Percentiles rank a stretch among this genome's conserved stretches.
These are phyloP conservation scores for Notoglanidium macrostoma DNA, from an alignment of 2,797 vertebrate species.

Conservation along the genomic window DNA sequence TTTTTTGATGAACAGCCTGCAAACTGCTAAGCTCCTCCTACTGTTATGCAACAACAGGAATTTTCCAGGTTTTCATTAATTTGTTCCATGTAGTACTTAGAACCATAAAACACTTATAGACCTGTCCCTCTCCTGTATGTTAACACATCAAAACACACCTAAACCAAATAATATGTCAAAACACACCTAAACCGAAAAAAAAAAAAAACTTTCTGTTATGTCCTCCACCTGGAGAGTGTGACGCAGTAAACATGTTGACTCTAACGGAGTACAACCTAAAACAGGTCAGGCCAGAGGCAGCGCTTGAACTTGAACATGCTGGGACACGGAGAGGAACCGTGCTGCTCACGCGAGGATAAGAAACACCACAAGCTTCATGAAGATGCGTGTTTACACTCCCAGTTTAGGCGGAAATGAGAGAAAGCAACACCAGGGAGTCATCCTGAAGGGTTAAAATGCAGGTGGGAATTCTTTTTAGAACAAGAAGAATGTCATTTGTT, in stretches of 20 bases:
- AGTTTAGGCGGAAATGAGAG: neutral
- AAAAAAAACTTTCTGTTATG: neutral
- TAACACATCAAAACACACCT: neutral
- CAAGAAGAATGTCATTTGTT: neutral
- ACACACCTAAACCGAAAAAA: neutral
- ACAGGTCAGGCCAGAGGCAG: slow-evolving; percentile 28
- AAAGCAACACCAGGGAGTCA: neutral
- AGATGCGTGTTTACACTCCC: neutral
- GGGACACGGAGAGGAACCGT: slow-evolving; percentile 11
- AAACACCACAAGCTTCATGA: neutral
- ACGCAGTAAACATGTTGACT: slow-evolving; percentile 44
- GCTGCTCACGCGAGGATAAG: neutral
- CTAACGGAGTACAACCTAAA: slow-evolving; percentile 26
- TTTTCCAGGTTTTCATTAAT: neutral
- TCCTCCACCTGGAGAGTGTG: slow-evolving; percentile 9
- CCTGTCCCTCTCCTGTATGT: neutral
- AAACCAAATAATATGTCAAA: neutral
- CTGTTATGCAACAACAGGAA: neutral
- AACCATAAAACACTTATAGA: neutral
- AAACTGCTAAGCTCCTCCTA: neutral
- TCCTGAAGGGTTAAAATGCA: neutral
- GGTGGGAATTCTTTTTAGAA: neutral
- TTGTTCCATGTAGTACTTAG: neutral
- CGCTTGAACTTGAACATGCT: neutral
- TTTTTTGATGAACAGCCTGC: neutral